Evolutionary conservation across 1,140 invertebrate species (phyloP), one percentile per base, ranked within the genome.

Genomic region (Phthorimaea operculella): DNA sequence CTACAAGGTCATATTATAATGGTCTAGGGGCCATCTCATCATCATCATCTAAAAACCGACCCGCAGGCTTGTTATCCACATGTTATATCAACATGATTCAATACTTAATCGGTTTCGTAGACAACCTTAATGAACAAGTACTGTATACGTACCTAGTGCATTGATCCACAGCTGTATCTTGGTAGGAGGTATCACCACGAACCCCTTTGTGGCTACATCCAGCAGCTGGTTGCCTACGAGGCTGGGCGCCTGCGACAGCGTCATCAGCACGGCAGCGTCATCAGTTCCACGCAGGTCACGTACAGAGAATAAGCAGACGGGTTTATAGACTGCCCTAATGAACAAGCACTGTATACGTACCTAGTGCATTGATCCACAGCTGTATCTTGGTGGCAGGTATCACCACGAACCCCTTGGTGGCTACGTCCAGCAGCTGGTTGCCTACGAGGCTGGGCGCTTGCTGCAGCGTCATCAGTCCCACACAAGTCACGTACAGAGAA

Each of bases 201-300:
- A 95, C 75, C 94, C 94, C 87, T 93, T 94, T 1, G 94, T 88
- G 16, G 98, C 89, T 0, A 98, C 94, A 80, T 98, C 96, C 0
- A 98, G 83, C 0, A 99, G 82, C 48, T 90, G 90, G 68, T 92
- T 92, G 1, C 92, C 95, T 0, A 98, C 95, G 15, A 89, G 83
- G 34, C 89, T 87, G 0, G 96, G 93, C 0, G 91, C 83, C 0
- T 94, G 89, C 0, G 96, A 96, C 17, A 98, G 83, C 4, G 95
- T 94, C 92, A 98, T n/a, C n/a, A n/a, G n/a, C n/a, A n/a, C n/a
- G n/a, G 96, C 17, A 98, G 83, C 4, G 95, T 94, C 92, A 98
- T 96, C 0, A 99, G 81, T 86, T 99, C 97, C 0, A 98, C 95
- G 74, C 96, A 97, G 0, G 95, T 98, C 0, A 96, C 92, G 82